A percentile compares a stretch with the other conserved stretches of the same genome.
Conservation (phyloP, 2,888 invertebrate genomes). For the Nasonovia ribisnigri region DNA sequence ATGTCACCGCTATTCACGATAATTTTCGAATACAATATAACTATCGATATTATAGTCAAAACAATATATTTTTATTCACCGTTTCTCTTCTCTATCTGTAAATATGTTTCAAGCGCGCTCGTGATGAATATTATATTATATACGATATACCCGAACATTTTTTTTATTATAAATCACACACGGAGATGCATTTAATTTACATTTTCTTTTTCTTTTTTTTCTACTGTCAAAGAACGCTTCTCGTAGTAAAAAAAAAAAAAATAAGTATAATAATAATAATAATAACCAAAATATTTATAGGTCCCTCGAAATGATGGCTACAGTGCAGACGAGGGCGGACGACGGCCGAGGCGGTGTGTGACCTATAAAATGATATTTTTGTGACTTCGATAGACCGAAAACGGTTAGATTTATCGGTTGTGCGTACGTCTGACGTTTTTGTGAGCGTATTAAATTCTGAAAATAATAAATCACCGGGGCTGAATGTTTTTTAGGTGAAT, state of each 20-base stretch:
- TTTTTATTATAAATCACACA: constrained; percentile 47
- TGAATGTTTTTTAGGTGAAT: constrained; percentile 57
- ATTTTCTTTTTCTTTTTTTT: constrained; percentile 32
- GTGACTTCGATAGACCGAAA: constrained; percentile 50
- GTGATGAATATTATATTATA: constrained; percentile 7
- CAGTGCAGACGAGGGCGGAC: background rate
- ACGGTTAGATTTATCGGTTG: constrained; percentile 57
- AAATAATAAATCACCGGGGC: constrained; percentile 57
- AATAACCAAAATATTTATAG: constrained; percentile 29
- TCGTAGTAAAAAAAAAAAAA: constrained; percentile 1
- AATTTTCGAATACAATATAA: constrained; percentile 6
- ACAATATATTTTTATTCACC: background rate
- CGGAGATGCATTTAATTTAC: constrained; percentile 4
- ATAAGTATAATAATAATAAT: background rate
- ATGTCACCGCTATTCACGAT: background rate
- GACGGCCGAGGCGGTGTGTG: background rate
- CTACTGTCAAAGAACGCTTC: background rate
- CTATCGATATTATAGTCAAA: constrained; percentile 16
- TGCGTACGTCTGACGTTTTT: constrained; percentile 44
- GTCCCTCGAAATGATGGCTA: background rate
- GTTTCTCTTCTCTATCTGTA: constrained; percentile 1
- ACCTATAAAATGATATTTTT: constrained; percentile 49
- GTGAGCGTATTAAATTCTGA: constrained; percentile 59
- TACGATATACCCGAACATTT: constrained; percentile 23
- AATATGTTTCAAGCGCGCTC: constrained; percentile 21